Base-by-base conservation (phyloP, 2,888 invertebrate genomes). In the Coecobrya sp. region DNA sequence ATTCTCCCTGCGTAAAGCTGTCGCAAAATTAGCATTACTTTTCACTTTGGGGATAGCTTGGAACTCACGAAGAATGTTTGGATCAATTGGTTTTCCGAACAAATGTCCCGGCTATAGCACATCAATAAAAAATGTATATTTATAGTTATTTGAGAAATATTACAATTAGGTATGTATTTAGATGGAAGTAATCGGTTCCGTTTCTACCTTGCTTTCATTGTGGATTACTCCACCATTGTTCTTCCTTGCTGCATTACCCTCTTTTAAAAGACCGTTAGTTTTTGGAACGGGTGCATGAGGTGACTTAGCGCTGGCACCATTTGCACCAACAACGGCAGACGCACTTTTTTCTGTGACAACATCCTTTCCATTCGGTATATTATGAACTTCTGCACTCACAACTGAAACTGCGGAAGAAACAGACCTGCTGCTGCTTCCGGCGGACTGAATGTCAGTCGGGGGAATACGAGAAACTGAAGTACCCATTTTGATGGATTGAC, bases 11-110 rank as follows among this genome's bases (percentile, higher is more conserved):
- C 97, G 96, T 89, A 97, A 96, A 0, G 98, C 98, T 7, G 97
- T 97, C 2, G 97, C 96, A 95, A 97, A 97, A 94, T 97, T 97
- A 4, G 97, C 97, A 95, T 97, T 97, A 79, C 96, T 96, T 94
- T 97, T 97, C 68, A 97, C 96, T 95, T 98, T 98, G 0, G 97
- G 97, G 95, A 98, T 97, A 95, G 97, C 97, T 95, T 98, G 98
- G 96, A 98, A 98, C 95, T 98, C 98, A 96, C 97, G 97, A 30
- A 95, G 95, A 30, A 98, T 93, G 52, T 93, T 93, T 11, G 94
- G 92, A 95, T 95, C 95, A 59, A 93, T 95, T 93, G 82, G 95
- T 95, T 93, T 95, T 94, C 81, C 94, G 92, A 95, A 95, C 36
- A 95, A 92, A 70, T 95, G 94, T 19, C 94, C 93, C 25, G 94